Base-by-base conservation (phyloP, 2,797 vertebrate genomes). In the Catharus ustulatus region DNA sequence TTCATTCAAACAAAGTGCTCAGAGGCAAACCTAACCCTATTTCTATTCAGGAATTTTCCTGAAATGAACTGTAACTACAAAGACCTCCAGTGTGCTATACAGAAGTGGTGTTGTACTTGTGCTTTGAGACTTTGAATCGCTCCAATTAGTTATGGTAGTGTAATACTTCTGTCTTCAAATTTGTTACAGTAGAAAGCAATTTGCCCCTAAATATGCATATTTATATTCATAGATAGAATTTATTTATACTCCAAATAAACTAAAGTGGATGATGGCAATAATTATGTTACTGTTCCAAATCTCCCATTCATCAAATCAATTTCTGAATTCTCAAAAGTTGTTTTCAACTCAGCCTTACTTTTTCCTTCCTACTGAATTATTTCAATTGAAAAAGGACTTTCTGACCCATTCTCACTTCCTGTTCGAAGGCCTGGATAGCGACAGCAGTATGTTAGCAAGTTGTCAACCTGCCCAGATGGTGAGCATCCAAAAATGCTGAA, bases 381-480 rank as follows among this genome's bases (percentile, higher is more conserved):
- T 91, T 94, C 71, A 89, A 90, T 92, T 92, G 90, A 93, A 87
- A 94, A 94, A 86, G 84, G 82, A 88, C 93, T 94, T 97, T 96
- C 84, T 96, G 95, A 96, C 94, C 94, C 83, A 69, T 75, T 96
- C 93, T 86, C 84, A 78, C 91, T 95, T 96, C 91, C 95, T 95
- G 69, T 89, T 92, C 0, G 55, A 95, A 88, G 87, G 84, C 91
- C 89, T 93, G 92, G 93, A 91, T 95, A 93, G 76, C 2, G 17
- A 93, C 93, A 92, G 82, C 92, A 96, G 93, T 89, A 81, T 93
- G 87, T 95, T 96, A 94, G 73, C 69, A 91, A 96, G 55, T 79
- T 97, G 95, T 95, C 92, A 95, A 94, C 96, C 93, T 95, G 95
- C 95, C 95, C 92, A 94, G 89, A 97, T 94, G 95, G 93, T 95